Evolutionary conservation across 2,888 invertebrate species (phyloP).

Genomic region (Folsomia manolachei): DNA sequence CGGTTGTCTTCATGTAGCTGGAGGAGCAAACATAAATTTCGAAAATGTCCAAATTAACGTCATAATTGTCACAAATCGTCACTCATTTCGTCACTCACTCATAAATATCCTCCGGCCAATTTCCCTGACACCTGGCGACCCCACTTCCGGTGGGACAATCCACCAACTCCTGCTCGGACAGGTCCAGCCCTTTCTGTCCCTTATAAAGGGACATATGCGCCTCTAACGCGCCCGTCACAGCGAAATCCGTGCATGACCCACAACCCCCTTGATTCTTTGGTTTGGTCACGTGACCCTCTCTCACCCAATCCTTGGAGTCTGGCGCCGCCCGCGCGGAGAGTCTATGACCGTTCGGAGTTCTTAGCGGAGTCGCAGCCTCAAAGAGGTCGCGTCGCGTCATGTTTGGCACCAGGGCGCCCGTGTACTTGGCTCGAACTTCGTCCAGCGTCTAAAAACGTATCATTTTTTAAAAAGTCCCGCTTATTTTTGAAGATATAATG

Average conservation of each 20-base stretch:
- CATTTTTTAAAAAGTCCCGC: no score
- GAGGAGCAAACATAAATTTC: no score
- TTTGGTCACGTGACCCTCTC: background rate
- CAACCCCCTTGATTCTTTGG: background rate
- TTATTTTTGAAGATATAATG: no score
- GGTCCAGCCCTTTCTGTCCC: background rate
- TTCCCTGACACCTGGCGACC: background rate
- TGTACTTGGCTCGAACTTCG: slow-evolving; percentile 9
- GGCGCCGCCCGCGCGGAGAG: background rate
- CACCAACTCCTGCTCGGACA: slow-evolving; percentile 1
- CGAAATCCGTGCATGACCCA: background rate
- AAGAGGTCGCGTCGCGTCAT: background rate
- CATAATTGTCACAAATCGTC: no score
- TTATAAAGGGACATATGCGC: background rate
- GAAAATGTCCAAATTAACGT: no score
- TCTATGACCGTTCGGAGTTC: background rate
- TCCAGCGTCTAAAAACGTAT: background rate
- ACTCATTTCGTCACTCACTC: no score
- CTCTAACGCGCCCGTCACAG: background rate
- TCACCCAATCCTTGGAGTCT: background rate
- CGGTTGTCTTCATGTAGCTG: background rate
- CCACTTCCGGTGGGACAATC: slow-evolving; percentile 9
- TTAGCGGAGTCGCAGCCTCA: background rate
- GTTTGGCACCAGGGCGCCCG: background rate
- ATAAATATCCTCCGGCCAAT: background rate